Percentiles rank a stretch among this genome's conserved stretches.
Conservation (phyloP, 2,797 vertebrate genomes). For the Anisognathus igniventris region DNA sequence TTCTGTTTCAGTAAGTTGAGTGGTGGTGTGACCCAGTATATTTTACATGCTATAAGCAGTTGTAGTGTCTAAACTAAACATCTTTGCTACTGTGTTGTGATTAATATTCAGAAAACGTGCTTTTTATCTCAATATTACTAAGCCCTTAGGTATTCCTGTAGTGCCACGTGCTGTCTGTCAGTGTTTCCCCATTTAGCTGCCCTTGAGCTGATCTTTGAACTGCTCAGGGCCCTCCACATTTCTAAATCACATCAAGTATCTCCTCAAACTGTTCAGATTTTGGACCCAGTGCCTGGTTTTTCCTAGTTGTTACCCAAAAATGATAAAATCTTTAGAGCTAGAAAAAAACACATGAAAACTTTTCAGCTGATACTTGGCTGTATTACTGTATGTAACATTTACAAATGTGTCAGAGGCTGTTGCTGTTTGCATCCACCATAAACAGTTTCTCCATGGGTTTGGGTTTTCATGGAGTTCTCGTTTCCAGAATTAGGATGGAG, state of each 20-base stretch:
- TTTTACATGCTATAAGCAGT: not conserved
- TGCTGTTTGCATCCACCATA: not conserved
- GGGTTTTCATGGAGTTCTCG: not conserved
- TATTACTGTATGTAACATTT: fast-evolving
- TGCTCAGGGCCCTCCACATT: not conserved
- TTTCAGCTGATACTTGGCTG: not conserved
- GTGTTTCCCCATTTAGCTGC: not conserved
- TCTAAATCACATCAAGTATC: not conserved
- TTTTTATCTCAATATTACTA: not conserved
- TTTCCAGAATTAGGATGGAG: not conserved
- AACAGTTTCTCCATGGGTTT: not conserved
- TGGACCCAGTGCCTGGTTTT: not conserved
- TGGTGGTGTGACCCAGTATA: not conserved
- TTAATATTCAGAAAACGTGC: not conserved
- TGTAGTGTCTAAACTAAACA: not conserved
- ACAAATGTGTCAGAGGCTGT: not conserved
- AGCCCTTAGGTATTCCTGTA: not conserved
- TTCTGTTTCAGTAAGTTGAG: not conserved
- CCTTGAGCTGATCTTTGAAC: not conserved
- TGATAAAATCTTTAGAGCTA: not conserved
- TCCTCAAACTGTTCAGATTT: not conserved
- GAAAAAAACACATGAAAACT: not conserved
- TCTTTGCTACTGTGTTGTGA: not conserved
- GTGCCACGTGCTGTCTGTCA: not conserved
- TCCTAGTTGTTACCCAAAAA: not conserved